Base-by-base conservation (phyloP, 2,113 vertebrate species). In the Osmerus eperlanus region DNA sequence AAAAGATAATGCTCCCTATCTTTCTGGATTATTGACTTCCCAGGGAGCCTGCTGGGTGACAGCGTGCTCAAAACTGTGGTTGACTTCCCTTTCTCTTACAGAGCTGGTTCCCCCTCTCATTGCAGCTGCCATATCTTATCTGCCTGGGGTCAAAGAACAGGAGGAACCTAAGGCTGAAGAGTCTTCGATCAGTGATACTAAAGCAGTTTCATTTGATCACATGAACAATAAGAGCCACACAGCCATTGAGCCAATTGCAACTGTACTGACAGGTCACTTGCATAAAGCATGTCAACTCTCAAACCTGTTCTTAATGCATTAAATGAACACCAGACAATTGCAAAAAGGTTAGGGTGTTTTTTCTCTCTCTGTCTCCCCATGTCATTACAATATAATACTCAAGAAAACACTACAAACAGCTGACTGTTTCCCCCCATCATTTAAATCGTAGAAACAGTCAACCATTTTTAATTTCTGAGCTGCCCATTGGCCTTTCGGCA, bases 401-500 rank as follows among this genome's bases (percentile, higher is more conserved):
- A 36, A 36, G 32, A 36, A 36, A 36, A 36, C 32, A 36, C 32
- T 1, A 36, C 32, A 36, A 36, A 36, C 32, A 6, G 32, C 32
- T 36, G 32, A 7, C 32, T 3, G 3, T 36, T 36, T 36, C 32
- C 32, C 25, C 25, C 32, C 4, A 36, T 36, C 5, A 36, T 36
- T 36, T 6, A 70, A 87, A 86, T 81, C 83, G 78, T 76, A 77
- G 79, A 78, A 78, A 84, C 74, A 75, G 75, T 79, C 71, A 8
- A 12, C 51, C 3, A 19, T 55, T 53, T 53, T 74, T 80, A 77
- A 73, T 72, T 86, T 86, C 71, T 75, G 70, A 70, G 65, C 70
- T n/a, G 21, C 21, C 74, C 52, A 75, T 80, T 75, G 80, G 83
- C 84, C 89, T 83, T 72, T 71, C 83, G 89, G 85, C 89, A 90